phyloP scores from a whole-genome alignment of 2,888 invertebrate species.

The Willowsia nigromaculata region DNA sequence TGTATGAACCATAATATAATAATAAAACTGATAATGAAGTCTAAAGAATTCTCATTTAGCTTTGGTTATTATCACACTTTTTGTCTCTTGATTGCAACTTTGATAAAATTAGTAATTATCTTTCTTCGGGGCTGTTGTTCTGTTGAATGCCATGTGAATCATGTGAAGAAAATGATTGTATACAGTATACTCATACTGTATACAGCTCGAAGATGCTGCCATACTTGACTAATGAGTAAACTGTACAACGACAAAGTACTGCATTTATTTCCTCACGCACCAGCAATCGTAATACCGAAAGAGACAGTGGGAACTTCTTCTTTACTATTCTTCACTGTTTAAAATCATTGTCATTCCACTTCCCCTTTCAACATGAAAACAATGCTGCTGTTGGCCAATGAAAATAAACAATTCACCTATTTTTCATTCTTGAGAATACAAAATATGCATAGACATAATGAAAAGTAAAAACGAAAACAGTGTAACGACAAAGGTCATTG shows the following conservation, averaged over 20 bases:
- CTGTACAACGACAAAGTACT: not conserved
- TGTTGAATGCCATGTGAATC: conserved; percentile 43
- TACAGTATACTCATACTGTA: not conserved
- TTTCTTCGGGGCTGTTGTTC: not conserved
- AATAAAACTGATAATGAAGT: not conserved
- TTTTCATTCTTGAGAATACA: conserved; percentile 1
- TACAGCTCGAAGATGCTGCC: not conserved
- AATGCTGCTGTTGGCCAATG: not conserved
- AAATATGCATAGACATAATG: not conserved
- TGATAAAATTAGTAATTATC: conserved; percentile 49
- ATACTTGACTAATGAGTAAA: not conserved
- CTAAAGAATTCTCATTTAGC: conserved; percentile 10
- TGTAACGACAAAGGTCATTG: conserved; percentile 45
- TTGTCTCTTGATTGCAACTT: conserved; percentile 32
- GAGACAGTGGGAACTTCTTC: not conserved
- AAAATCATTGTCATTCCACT: conserved; percentile 30
- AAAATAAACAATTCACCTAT: conserved; percentile 23
- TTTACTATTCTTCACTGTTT: not conserved
- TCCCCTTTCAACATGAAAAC: conserved; percentile 32
- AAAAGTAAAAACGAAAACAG: conserved; percentile 5
- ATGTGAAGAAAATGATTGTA: not conserved
- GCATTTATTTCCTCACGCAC: conserved; percentile 34
- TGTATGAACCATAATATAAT: not conserved
- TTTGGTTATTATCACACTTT: not conserved
- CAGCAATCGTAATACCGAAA: not conserved